A percentile compares a stretch with the other conserved stretches of the same genome.
Conservation (phyloP, 2,888 invertebrate species). For the Drosophila anomalata region DNA sequence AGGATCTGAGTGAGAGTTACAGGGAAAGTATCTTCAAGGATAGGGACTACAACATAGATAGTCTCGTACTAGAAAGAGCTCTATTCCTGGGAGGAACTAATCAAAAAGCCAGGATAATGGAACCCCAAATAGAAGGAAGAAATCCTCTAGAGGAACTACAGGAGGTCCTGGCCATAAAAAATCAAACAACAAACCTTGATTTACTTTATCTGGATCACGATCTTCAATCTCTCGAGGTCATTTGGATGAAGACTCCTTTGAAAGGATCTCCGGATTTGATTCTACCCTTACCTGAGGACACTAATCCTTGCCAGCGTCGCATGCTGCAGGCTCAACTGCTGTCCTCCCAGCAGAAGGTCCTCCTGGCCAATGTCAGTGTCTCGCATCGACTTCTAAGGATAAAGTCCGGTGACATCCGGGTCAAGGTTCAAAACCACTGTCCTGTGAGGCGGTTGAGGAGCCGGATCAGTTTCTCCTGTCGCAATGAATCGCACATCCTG, state of each 20-base stretch:
- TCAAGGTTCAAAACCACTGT: constrained; percentile 75
- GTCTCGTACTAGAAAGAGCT: constrained; percentile 67
- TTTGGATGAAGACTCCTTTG: constrained; percentile 51
- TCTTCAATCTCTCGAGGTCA: constrained; percentile 37
- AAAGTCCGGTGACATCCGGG: constrained; percentile 26
- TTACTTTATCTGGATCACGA: constrained; percentile 77
- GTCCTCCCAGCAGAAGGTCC: constrained; percentile 48
- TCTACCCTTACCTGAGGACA: constrained; percentile 28
- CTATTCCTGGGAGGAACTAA: constrained; percentile 66
- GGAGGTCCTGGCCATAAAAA: neutral
- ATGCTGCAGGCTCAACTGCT: constrained; percentile 61
- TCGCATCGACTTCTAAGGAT: constrained; percentile 48
- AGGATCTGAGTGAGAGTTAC: constrained; percentile 72
- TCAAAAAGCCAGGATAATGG: neutral
- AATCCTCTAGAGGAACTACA: constrained; percentile 1
- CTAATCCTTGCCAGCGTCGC: constrained; percentile 50
- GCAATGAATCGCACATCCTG: constrained; percentile 58
- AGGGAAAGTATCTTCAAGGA: constrained; percentile 70
- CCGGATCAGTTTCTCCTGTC: constrained; percentile 66
- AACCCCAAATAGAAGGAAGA: neutral
- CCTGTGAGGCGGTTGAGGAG: constrained; percentile 57
- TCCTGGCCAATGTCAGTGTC: constrained; percentile 50
- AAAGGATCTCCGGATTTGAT: constrained; percentile 39
- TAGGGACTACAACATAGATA: constrained; percentile 73
- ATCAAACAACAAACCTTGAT: constrained; percentile 25